Base-by-base conservation (phyloP, 1,140 invertebrate genomes). In the Drosophila eugracilis region DNA sequence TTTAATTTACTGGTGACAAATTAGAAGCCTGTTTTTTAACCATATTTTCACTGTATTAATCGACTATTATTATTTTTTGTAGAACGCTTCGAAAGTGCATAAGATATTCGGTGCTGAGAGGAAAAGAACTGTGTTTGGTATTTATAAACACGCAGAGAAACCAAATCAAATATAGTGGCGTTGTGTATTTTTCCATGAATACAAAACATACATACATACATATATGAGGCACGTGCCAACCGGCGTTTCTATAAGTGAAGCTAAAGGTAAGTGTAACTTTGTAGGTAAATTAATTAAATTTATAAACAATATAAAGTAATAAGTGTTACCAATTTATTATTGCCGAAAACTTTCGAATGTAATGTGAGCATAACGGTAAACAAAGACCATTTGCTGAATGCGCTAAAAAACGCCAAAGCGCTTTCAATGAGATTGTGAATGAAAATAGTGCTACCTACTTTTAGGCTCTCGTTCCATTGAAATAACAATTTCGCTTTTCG, bases 401-500 rank as follows among this genome's bases (percentile, higher is more conserved):
- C 4, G 37, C 50, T 39, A 55, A 58, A 62, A 62, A 24, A 62
- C 57, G 5, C 24, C 53, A 32, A 24, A 34, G 9, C 36, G 36
- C 21, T 14, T 9, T 12, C 5, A 4, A 37, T 30, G 4, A 10
- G 6, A 15, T 28, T 22, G 19, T 7, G 26, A 41, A 24, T 62
- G 5, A 24, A 60, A 55, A 59, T 30, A 1, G 4, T 2, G 22
- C 9, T 62, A 57, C 39, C 17, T 63, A n/a, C 28, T 21, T 62
- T 10, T 44, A 60, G 55, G 55, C 26, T 26, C 4, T 28, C 10
- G 24, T 9, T 28, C 17, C 6, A 52, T 32, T 21, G 19, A 60
- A 60, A 3, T 19, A n/a, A 1, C n/a, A 19, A 42, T 58, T 66
- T 60, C 57, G 32, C 47, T 65, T 75, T 62, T 42, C 17, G 37